Conservation (phyloP, 2,888 invertebrate species). For the Chrysina gloriosa region DNA sequence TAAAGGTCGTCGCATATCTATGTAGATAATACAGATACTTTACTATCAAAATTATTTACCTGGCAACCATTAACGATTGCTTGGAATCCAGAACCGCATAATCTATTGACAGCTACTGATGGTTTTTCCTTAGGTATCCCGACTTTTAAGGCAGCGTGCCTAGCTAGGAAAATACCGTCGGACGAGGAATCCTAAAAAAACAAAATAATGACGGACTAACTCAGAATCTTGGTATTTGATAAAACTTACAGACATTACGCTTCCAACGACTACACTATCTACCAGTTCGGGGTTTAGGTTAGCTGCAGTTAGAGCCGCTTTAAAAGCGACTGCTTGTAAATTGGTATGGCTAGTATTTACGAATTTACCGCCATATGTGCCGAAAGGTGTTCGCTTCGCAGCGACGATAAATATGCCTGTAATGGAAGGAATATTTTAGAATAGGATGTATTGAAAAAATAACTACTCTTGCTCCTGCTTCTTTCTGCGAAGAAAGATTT, state of each 20-base stretch:
- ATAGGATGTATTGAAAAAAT: too few relatives aligned
- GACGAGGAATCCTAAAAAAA: slow-evolving; percentile 74
- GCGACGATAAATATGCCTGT: slow-evolving; percentile 91
- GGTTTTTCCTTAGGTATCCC: slow-evolving; percentile 89
- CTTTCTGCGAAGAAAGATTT: too few relatives aligned
- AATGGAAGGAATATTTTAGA: too few relatives aligned
- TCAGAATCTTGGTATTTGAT: background rate
- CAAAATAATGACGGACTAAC: slow-evolving; percentile 11
- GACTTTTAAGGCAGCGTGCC: slow-evolving; percentile 86
- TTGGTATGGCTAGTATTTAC: slow-evolving; percentile 79
- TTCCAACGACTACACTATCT: slow-evolving; percentile 91
- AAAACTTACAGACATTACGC: slow-evolving; percentile 82
- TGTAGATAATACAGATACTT: background rate
- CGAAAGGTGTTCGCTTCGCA: slow-evolving; percentile 97
- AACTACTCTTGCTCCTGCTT: too few relatives aligned
- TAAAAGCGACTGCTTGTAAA: slow-evolving; percentile 83
- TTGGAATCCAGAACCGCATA: slow-evolving; percentile 99
- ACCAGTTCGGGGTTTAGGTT: slow-evolving; percentile 87
- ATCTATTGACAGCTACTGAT: slow-evolving; percentile 88
- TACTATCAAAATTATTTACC: too few relatives aligned
- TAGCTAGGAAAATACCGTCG: slow-evolving; percentile 87
- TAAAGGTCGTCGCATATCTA: background rate
- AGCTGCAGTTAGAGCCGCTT: slow-evolving; percentile 82
- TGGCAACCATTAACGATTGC: slow-evolving; percentile 91
- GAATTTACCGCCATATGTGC: slow-evolving; percentile 91